phyloP scores from a whole-genome alignment of 2,797 vertebrate genomes.

The Petrocephalus schoutedeni region DNA sequence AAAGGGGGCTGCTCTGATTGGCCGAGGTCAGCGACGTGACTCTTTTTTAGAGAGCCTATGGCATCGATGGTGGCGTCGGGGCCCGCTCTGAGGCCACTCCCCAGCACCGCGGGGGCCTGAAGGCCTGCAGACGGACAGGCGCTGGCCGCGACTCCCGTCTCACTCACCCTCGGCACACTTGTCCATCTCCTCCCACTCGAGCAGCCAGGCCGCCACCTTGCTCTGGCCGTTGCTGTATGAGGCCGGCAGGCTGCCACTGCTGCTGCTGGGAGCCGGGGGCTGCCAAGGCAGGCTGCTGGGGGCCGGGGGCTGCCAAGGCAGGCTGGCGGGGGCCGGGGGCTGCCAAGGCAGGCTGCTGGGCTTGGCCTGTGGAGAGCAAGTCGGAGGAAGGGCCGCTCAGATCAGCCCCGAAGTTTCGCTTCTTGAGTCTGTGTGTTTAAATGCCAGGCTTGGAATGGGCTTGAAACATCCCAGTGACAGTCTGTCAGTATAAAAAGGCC shows the following conservation, averaged over 20 bases:
- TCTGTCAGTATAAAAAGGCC: neutral
- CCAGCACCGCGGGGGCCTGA: neutral
- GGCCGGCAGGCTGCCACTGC: slow-evolving; percentile 79
- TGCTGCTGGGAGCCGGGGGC: slow-evolving; percentile 61
- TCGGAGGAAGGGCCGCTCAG: neutral
- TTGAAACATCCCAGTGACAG: neutral
- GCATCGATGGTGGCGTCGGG: neutral
- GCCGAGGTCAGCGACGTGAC: neutral
- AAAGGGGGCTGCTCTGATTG: neutral
- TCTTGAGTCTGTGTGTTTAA: neutral
- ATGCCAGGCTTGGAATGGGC: neutral
- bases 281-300: slow-evolving; percentile 75
- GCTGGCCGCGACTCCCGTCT: neutral
- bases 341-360: slow-evolving; percentile 75
- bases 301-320: slow-evolving; percentile 52
- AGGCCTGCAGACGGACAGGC: neutral
- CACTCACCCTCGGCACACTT: slow-evolving; percentile 90
- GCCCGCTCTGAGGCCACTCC: neutral
- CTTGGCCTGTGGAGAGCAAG: slow-evolving; percentile 59
- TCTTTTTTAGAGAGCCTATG: neutral
- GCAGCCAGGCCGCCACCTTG: slow-evolving; percentile 93
- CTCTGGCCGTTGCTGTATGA: slow-evolving; percentile 92
- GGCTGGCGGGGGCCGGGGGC: slow-evolving; percentile 66
- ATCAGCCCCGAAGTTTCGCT: no score
- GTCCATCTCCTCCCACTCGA: slow-evolving; percentile 98